Conservation (phyloP, 1,140 invertebrate genomes). For the Drosophila nigrodunni region DNA sequence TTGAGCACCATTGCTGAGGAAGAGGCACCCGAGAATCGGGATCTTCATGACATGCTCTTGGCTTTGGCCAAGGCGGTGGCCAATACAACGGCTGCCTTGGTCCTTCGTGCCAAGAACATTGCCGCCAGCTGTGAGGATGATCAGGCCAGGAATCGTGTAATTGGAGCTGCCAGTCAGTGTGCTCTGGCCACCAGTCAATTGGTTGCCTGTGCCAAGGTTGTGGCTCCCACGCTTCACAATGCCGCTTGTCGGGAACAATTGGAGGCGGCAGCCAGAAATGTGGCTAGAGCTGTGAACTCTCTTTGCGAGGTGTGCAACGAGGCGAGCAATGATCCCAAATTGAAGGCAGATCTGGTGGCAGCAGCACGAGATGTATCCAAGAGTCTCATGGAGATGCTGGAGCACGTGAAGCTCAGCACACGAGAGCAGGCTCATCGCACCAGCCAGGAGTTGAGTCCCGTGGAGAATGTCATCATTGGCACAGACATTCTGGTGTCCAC, state of each 20-base stretch:
- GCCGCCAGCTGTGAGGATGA: conserved; percentile 93
- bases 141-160: conserved; percentile 93
- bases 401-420: conserved; percentile 91
- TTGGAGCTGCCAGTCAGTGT: conserved; percentile 97
- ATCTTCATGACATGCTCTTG: conserved; percentile 93
- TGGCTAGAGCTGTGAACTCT: conserved; percentile 95
- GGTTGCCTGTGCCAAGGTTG: conserved; percentile 98
- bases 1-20: conserved; percentile 98
- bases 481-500: conserved; percentile 95
- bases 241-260: conserved; percentile 97
- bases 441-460: conserved; percentile 90
- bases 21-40: conserved; percentile 91
- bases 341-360: conserved; percentile 91
- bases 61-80: conserved; percentile 97
- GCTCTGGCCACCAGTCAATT: conserved; percentile 98
- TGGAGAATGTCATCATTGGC: conserved; percentile 95
- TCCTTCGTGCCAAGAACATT: conserved; percentile 97
- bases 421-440: conserved; percentile 86
- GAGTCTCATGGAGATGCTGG: conserved; percentile 95
- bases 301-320: conserved; percentile 94
- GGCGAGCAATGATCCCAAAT: conserved; percentile 87
- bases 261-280: conserved; percentile 95
- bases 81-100: conserved; percentile 97
- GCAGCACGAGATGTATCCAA: conserved; percentile 96
- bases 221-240: conserved; percentile 93